Base-by-base conservation (phyloP, 2,113 vertebrate species). In the Capra hircus region DNA sequence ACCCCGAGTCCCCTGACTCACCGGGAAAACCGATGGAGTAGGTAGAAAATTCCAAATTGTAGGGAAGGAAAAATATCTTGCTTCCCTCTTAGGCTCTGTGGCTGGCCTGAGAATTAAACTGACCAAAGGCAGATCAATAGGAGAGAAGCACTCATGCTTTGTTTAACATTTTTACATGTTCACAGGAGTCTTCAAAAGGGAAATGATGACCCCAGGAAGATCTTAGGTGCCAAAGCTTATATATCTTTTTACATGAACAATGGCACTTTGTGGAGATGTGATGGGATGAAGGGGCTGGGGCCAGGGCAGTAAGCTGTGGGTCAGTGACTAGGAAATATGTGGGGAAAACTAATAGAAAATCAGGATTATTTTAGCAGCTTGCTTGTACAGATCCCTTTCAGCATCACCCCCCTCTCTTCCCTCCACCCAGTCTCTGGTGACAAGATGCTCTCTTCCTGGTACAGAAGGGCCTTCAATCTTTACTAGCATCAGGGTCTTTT, bases 121-220 rank as follows among this genome's bases (percentile, higher is more conserved):
- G 30, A 23, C 11, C 1, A 4, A 13, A 33, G 25, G 25, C 52
- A 28, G 43, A 5, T 40, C 0, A 50, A 50, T 27, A 9, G 71
- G 13, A 25, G 53, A 78, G 19, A 87, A 6, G n/a, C 27, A 0
- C 3, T 3, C 25, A 2, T 0, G 7, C 5, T 52, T 36, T 40
- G 3, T 33, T 52, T 21, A 30, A 8, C 9, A 11, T 62, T 25
- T 33, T 23, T 17, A 60, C 2, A 19, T 40, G 25, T 33, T 23
- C 4, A n/a, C 9, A 17, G 43, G 45, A 43, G 2, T 53, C 55
- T 43, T 33, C 55, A 33, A 30, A 64, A 64, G 83, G 71, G 43
- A 52, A 43, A 60, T 4, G 60, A 36, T 21, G 57, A 53, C 59
- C 59, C 57, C 36, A 55, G 43, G 28, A 67, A 17, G 15, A 15